Evolutionary conservation across 1,140 invertebrate genomes (phyloP), one percentile per base, ranked within the genome.

Genomic region (Diuraphis noxia): DNA sequence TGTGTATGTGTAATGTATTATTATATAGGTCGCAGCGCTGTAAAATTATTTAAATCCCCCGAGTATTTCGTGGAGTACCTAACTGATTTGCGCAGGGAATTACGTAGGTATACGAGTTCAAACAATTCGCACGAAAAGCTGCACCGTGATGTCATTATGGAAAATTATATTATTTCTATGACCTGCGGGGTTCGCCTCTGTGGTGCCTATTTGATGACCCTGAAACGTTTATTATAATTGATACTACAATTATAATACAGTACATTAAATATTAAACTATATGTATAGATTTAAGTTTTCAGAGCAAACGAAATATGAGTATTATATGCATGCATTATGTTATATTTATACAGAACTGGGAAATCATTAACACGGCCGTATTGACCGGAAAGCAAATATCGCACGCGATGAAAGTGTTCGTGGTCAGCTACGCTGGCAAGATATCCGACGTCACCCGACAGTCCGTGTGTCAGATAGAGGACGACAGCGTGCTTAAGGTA

Each of bases 401-500:
- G 6, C 97, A 98, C 93, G 97, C 98, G 10, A 97, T 99, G 96
- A 98, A 98, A 94, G 97, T 99, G 79, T 98, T 98, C 93, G 98
- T 98, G 92, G 98, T 99, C 4, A 98, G 97, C 52, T 97, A 98
- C 93, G 97, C 97, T 0, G 98, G 98, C 43, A 97, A 97, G 94
- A 96, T 99, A 1, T 97, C 97, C 91, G 98, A 99, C 94, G 98
- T 99, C 81, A 99, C 98, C 23, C 94, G 98, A n/a, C 97, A 99
- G 94, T 97, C 98, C 84, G 98, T 97, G 49, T 99, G 98, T 94
- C 97, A 98, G 93, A 98, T 98, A 30, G 97, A 98, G 93, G 98
- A 99, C 93, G 98, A 99, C 94, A 98, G 98, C 93, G 98, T 99
- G 81, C 95, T 99, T 40, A 99, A 99, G 96, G 98, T 98, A n/a